Conservation (phyloP, 2,797 vertebrate genomes). For the Acanthornis magna region DNA sequence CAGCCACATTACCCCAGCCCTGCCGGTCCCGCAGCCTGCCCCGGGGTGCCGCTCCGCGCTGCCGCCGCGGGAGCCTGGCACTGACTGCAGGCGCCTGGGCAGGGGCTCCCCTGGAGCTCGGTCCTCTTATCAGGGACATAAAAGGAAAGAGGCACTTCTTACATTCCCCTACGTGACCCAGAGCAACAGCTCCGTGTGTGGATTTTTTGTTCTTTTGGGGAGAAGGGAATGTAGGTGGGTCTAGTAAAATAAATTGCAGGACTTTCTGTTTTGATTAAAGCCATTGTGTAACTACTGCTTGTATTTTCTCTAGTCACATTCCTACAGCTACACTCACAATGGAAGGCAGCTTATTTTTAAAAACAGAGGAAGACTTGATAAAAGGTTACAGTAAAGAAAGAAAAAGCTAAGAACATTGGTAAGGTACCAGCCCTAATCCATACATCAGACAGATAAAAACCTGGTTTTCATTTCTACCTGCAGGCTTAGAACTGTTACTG, state of each 20-base stretch:
- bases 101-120: neutral
- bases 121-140: constrained; percentile 10
- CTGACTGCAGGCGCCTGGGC: neutral
- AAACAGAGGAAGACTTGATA: neutral
- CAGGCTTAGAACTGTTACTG: neutral
- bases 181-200: neutral
- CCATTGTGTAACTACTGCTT: constrained; percentile 16
- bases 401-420: neutral
- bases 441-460: neutral
- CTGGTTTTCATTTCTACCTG: neutral
- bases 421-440: neutral
- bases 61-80: neutral
- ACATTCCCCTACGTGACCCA: neutral
- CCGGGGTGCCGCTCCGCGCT: neutral
- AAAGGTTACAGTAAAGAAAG: neutral
- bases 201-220: constrained; percentile 8
- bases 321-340: neutral
- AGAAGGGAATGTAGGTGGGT: constrained; percentile 24
- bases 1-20: no score
- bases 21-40: neutral
- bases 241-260: constrained; percentile 12
- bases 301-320: constrained; percentile 21
- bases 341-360: constrained; percentile 26
- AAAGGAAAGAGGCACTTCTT: constrained; percentile 33
- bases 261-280: constrained; percentile 55